Conservation (phyloP, 2,113 vertebrate species). For the Entosphenus tridentatus region DNA sequence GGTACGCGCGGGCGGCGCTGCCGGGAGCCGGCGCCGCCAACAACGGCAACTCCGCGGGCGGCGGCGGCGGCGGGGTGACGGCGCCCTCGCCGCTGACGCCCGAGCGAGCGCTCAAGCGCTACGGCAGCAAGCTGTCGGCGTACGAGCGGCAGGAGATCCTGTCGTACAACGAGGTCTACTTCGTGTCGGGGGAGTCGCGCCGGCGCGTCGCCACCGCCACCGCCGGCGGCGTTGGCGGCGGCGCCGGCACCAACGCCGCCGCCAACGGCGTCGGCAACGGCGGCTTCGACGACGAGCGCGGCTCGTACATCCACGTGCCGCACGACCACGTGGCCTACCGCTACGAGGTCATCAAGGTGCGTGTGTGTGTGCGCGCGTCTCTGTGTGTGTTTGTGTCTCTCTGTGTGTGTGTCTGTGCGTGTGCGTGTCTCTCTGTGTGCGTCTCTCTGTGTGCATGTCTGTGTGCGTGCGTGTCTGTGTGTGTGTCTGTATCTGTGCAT, state of each 20-base stretch:
- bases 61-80: too few relatives aligned
- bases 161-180: constrained; percentile 59
- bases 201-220: constrained; percentile 51
- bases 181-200: constrained; percentile 73
- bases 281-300: constrained; percentile 78
- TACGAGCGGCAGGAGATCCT: constrained; percentile 69
- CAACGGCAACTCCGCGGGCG: too few relatives aligned
- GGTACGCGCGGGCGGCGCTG: too few relatives aligned
- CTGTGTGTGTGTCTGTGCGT: too few relatives aligned
- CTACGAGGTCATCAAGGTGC: constrained; percentile 80
- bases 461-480: too few relatives aligned
- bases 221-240: constrained; percentile 27
- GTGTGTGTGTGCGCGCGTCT: too few relatives aligned
- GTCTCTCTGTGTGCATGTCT: too few relatives aligned
- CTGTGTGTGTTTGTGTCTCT: too few relatives aligned
- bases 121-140: constrained; percentile 48
- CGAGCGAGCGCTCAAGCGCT: constrained; percentile 63
- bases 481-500: too few relatives aligned
- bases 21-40: too few relatives aligned
- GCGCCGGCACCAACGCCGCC: constrained; percentile 71
- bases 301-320: constrained; percentile 67
- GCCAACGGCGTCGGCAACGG: constrained; percentile 68
- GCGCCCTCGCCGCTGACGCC: constrained; percentile 25
- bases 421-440: too few relatives aligned
- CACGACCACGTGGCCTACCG: constrained; percentile 85